A percentile compares a stretch with the other conserved stretches of the same genome.
Evolutionary conservation across 92 coral and sea anemone genomes (phyloP).

Genomic region (Diadumene lineata): DNA sequence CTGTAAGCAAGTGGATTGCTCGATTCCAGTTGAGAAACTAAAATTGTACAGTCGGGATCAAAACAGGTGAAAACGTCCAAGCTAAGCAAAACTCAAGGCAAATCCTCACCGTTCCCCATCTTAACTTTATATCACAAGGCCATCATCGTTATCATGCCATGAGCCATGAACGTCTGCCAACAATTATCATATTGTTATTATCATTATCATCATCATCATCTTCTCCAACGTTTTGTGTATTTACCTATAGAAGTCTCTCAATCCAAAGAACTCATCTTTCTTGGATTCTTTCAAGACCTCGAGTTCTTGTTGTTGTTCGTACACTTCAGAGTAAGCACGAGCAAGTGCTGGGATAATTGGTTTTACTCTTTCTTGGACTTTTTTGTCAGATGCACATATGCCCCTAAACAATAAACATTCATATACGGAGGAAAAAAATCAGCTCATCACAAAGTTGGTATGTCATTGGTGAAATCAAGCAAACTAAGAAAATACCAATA

Average conservation of each 20-base stretch:
- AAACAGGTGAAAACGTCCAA: too few relatives aligned
- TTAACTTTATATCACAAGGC: neutral
- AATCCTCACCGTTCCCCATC: too few relatives aligned
- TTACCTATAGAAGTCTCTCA: conserved; percentile 86
- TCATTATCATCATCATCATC: neutral
- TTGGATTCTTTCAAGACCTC: conserved; percentile 55
- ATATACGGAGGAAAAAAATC: too few relatives aligned
- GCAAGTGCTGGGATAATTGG: conserved; percentile 62
- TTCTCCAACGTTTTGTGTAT: neutral
- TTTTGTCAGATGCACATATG: conserved; percentile 62
- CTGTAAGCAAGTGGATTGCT: too few relatives aligned
- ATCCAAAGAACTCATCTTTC: conserved; percentile 85
- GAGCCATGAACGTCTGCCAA: neutral
- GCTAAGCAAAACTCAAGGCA: too few relatives aligned
- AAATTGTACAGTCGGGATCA: too few relatives aligned
- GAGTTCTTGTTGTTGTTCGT: conserved; percentile 43
- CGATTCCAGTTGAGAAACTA: too few relatives aligned
- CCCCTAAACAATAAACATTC: conserved; percentile 71
- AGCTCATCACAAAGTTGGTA: too few relatives aligned
- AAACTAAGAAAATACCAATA: too few relatives aligned
- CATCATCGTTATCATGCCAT: neutral
- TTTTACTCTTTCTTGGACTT: conserved; percentile 50
- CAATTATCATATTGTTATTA: neutral
- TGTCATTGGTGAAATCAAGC: too few relatives aligned
- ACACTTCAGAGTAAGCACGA: conserved; percentile 61